Evolutionary conservation across 2,113 vertebrate species (phyloP), one percentile per base, ranked within the genome.

Genomic region (Spea bombifrons): DNA sequence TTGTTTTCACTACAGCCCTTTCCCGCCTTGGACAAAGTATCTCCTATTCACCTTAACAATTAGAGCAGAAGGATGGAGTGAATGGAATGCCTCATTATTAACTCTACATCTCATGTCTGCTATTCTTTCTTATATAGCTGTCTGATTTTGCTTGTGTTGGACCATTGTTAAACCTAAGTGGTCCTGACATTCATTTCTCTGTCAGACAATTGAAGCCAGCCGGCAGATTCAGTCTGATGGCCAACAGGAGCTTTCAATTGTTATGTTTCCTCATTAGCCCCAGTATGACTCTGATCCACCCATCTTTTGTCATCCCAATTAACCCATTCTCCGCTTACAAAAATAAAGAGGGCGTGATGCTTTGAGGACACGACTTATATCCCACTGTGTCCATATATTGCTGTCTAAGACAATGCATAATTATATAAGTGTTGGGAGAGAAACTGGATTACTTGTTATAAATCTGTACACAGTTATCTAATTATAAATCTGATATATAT

Each of bases 111-210:
- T 84, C 87, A 87, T 85, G 88, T 85, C 71, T 81, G 85, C 88
- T 88, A 89, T 86, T 89, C 89, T 71, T 89, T 89, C 85, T 80
- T 74, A 74, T 55, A 86, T 82, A 86, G 90, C 87, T 90, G 92
- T 92, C 91, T 91, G 88, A 90, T 86, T 84, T 83, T 82, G 87
- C 91, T 88, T 84, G 82, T 76, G 83, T 85, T 55, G 85, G 88
- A 76, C 89, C 87, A 91, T 94, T 94, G 93, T 94, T 91, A 91
- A 88, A 87, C 84, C 85, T 94, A 94, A 94, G 84, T 88, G 90
- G 92, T 92, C 88, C 88, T 93, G 93, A 94, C 93, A 89, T 90
- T 83, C 90, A 91, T 86, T 91, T 93, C 91, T 91, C 86, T 45
- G 0, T n/a, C 83, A 91, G 88, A 92, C 92, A 93, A 94, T 94